Conservation (phyloP, 23 tunicate species). For the Corella eumyota region DNA sequence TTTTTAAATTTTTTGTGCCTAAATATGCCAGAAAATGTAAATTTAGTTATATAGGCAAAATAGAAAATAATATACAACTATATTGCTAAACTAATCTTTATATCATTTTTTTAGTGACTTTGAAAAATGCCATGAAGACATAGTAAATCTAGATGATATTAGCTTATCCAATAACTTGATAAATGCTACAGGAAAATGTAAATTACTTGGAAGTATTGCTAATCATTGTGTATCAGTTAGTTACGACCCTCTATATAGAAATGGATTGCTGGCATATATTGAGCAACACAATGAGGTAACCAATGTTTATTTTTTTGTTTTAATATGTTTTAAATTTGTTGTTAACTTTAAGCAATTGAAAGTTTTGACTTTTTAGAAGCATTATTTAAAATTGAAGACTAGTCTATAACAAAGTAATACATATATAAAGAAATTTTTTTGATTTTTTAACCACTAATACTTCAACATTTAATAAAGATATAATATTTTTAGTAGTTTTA, state of each 20-base stretch:
- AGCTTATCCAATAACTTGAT: slow-evolving; percentile 19
- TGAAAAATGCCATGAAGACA: slow-evolving; percentile 52
- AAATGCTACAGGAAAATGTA: slow-evolving; percentile 32
- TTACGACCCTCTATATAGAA: slow-evolving; percentile 41
- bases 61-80: too few species aligned
- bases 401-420: too few species aligned
- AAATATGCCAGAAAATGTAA: too few species aligned
- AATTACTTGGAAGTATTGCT: slow-evolving; percentile 22
- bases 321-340: too few species aligned
- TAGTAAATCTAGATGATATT: slow-evolving; percentile 42
- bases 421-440: not conserved
- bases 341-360: too few species aligned
- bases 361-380: too few species aligned
- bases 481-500: not conserved
- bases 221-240: slow-evolving; percentile 14
- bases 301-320: too few species aligned
- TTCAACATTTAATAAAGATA: not conserved
- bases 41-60: too few species aligned
- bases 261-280: slow-evolving; percentile 46
- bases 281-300: slow-evolving; percentile 34
- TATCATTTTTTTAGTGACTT: slow-evolving; percentile 12
- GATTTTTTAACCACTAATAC: not conserved
- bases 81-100: too few species aligned
- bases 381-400: too few species aligned
- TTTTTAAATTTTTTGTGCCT: too few species aligned